Evolutionary conservation across 1,140 invertebrate species (phyloP), one percentile per base, ranked within the genome.

Genomic region (Sitobion miscanthi): DNA sequence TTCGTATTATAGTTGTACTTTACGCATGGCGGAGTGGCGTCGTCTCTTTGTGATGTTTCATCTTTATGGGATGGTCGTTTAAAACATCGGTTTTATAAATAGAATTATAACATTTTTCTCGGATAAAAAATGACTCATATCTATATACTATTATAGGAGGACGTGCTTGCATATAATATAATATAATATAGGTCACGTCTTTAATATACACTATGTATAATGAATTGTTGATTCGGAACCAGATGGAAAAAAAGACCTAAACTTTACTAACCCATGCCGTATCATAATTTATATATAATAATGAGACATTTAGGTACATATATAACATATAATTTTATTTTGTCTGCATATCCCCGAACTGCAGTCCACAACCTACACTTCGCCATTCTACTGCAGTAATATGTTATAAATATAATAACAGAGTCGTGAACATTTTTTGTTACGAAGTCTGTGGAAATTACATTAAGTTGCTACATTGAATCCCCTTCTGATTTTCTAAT

Each of bases 81-180:
- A 77, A n/a, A 77, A n/a, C n/a, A n/a, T 77, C 42, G 42, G 21
- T 77, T 77, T 77, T 77, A 77, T 77, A 77, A 77, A 77, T 77
- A 77, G 62, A 77, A 77, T 77, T 77, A 77, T n/a, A n/a, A 77
- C n/a, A n/a, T n/a, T 77, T 77, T 77, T 35, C 30, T 77, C 0
- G 5, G n/a, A 77, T 77, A 77, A 77, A 77, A 77, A n/a, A 17
- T 11, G 57, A 62, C 57, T 30, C 30, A 2, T 30, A 62, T 62
- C 11, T 62, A 62, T 30, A 14, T 62, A 62, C 30, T 25, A 57
- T 25, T 62, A 30, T 62, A 62, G 9, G 11, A 77, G 4, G n/a
- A 77, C 14, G 62, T 17, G 11, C 30, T 30, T 20, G 62, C n/a
- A 35, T 30, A 62, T 62, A 62, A 62, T 69, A n/a, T 62, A 62